Percentiles rank a stretch among this genome's conserved stretches.
Evolutionary conservation across 2,888 invertebrate genomes (phyloP).

Genomic region (Dorcus hopei): DNA sequence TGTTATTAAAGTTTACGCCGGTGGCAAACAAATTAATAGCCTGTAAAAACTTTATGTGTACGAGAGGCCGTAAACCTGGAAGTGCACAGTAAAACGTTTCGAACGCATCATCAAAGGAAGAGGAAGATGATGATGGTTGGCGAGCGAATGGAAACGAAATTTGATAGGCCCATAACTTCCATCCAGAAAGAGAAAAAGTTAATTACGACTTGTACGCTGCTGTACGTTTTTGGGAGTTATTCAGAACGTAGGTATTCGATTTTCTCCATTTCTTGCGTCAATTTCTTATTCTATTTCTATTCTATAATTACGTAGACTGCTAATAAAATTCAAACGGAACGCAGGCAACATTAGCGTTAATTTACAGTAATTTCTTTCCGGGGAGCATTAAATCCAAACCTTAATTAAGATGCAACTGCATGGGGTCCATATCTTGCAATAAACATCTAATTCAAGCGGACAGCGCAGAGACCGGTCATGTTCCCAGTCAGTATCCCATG

Average conservation of each 20-base stretch:
- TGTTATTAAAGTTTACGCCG: neutral
- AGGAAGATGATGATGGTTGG: no score
- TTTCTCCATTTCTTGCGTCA: no score
- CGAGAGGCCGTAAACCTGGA: constrained; percentile 13
- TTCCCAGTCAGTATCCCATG: constrained; percentile 6
- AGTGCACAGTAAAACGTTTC: constrained; percentile 20
- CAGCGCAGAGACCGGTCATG: constrained; percentile 14
- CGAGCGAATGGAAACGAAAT: constrained; percentile 4
- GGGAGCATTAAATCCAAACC: constrained; percentile 14
- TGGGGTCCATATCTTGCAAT: constrained; percentile 14
- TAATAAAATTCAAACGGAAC: no score
- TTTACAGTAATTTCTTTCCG: constrained; percentile 16
- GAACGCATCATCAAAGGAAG: constrained; percentile 18
- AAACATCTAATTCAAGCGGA: constrained; percentile 15
- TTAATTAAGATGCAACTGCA: constrained; percentile 19
- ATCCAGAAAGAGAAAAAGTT: no score
- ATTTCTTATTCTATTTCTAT: no score
- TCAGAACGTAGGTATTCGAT: no score
- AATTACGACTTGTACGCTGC: no score
- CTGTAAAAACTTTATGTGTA: constrained; percentile 19
- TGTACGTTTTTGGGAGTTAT: no score
- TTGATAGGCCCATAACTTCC: neutral
- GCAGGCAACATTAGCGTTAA: constrained; percentile 6
- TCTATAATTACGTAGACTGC: no score
- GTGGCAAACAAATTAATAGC: constrained; percentile 18